Percentiles rank a stretch among this genome's conserved stretches.
Conservation (phyloP, 2,797 vertebrate genomes). For the Sebastes minor region DNA sequence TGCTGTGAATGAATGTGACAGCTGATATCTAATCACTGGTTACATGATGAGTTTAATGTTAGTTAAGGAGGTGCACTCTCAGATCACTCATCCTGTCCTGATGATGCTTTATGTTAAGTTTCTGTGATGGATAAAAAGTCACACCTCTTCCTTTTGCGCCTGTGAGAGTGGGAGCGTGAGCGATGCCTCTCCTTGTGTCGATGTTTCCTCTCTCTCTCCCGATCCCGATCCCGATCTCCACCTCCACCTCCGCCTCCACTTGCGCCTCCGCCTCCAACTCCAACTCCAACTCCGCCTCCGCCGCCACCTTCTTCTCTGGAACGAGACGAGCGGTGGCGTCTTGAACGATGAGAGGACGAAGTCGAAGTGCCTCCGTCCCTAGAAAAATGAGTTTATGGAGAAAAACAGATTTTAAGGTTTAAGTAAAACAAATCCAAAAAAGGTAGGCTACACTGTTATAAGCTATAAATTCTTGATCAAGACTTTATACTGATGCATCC, state of each 20-base stretch:
- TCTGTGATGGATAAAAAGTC: not conserved
- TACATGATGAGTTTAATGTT: not conserved
- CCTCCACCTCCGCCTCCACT: too few species aligned
- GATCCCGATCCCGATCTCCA: conserved; percentile 61
- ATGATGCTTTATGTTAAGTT: not conserved
- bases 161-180: conserved; percentile 85
- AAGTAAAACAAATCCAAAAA: not conserved
- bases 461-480: too few species aligned
- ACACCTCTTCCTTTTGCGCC: conserved; percentile 84
- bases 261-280: too few species aligned
- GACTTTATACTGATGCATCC: not conserved
- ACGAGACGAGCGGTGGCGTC: conserved; percentile 80
- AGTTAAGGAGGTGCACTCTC: not conserved
- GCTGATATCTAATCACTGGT: not conserved
- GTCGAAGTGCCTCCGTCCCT: conserved; percentile 84
- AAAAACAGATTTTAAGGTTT: not conserved
- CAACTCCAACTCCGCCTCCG: not conserved
- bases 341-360: conserved; percentile 82
- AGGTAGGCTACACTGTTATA: too few species aligned
- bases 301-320: conserved; percentile 75
- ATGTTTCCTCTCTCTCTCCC: conserved; percentile 81
- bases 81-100: not conserved
- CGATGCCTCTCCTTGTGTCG: conserved; percentile 85
- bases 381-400: not conserved
- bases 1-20: not conserved